Evolutionary conservation across 2,113 vertebrate genomes (phyloP), one percentile per base, ranked within the genome.

Genomic region (Euleptes europaea): DNA sequence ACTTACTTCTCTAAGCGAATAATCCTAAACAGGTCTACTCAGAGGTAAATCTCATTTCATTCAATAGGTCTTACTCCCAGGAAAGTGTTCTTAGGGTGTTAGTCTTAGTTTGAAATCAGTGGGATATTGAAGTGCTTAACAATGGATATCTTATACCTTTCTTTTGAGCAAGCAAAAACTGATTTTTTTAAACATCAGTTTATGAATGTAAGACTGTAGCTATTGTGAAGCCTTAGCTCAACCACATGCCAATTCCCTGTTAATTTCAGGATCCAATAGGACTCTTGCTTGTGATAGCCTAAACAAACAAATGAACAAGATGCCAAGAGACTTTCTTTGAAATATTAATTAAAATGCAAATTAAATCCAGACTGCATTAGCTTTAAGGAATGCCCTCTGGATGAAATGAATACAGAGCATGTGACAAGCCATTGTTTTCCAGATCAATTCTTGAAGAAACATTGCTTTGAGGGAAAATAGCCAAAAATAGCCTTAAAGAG

Each of bases 261-360:
- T 84, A 84, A 80, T 93, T 83, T 90, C 49, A 57, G 78, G 40
- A 88, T 89, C 84, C 83, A 73, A 88, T 71, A 90, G 77, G 80
- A 54, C 47, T 84, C 92, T 89, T 87, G 71, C 88, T 92, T 83
- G 91, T 12, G 0, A 94, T 90, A 47, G 71, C 51, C 92, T 82
- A 91, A 89, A 92, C 89, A 94, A 90, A 88, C 84, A 90, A 92
- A 88, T 90, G 85, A 60, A 21, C 90, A 80, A 0, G 1, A 90
- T 87, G 82, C 84, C 63, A 87, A 80, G 75, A 66, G 85, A 94
- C 89, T 91, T 94, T 51, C 92, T 95, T 93, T 94, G 94, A 96
- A 95, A 93, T 95, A 94, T 94, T 96, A 94, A 95, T 96, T 95
- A 95, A 96, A 95, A 95, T 95, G 91, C 93, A 96, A 95, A 96